Evolutionary conservation across 2,113 vertebrate genomes (phyloP).

Genomic region (Tympanuchus pallidicinctus): DNA sequence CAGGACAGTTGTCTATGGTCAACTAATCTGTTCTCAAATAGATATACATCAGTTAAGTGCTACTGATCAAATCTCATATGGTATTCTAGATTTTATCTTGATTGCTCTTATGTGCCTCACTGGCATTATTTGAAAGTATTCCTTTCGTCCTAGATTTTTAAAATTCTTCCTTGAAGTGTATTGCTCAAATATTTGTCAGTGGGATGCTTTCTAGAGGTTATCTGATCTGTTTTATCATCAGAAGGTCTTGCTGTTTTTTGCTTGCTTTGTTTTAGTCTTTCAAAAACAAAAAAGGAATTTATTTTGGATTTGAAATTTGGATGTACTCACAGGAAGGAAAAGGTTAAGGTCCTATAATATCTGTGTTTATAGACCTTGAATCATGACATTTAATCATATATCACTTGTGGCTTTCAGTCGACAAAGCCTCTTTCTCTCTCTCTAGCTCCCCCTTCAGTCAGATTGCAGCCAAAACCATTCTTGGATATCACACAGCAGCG

Average conservation of each 20-base stretch:
- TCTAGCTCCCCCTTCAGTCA: not conserved
- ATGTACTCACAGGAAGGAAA: not conserved
- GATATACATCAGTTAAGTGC: not conserved
- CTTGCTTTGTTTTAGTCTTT: not conserved
- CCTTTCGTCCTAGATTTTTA: not conserved
- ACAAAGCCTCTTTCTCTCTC: not conserved
- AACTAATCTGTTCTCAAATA: not conserved
- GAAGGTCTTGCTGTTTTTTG: not conserved
- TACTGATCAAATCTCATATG: not conserved
- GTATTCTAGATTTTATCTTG: not conserved
- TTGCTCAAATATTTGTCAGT: not conserved
- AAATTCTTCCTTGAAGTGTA: not conserved
- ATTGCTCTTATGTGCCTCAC: not conserved
- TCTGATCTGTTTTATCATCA: not conserved
- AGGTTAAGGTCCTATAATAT: not conserved
- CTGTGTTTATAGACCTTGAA: not conserved
- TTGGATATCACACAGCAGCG: not conserved
- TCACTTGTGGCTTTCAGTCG: accelerated
- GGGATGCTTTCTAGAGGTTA: not conserved
- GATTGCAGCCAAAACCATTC: not conserved
- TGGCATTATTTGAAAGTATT: not conserved
- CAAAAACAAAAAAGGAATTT: not conserved
- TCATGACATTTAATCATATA: not conserved
- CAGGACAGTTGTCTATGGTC: not conserved
- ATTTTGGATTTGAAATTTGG: not conserved